phyloP scores from a whole-genome alignment of 2,797 vertebrate genomes.

The Amphiprion clarkii region DNA sequence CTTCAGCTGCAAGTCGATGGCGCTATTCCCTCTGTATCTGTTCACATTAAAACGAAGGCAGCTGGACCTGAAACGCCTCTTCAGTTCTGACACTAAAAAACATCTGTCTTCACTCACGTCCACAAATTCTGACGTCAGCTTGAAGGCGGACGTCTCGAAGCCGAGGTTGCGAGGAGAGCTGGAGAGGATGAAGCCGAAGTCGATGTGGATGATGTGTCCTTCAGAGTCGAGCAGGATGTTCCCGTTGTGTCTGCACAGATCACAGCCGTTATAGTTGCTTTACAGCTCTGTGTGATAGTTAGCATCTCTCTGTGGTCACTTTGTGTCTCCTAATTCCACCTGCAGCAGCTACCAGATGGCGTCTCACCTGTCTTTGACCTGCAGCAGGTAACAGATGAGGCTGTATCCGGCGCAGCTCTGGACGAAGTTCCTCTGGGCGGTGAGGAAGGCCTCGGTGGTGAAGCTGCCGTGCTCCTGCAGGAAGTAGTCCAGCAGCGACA shows the following conservation, averaged over 20 bases:
- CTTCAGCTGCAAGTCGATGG: background rate
- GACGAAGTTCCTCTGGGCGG: conserved; percentile 94
- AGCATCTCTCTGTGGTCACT: background rate
- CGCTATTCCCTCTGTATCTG: no score
- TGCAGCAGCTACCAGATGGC: no score
- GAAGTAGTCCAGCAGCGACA: conserved; percentile 94
- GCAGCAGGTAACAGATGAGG: conserved; percentile 96
- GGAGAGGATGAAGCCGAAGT: conserved; percentile 98
- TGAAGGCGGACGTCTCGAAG: conserved; percentile 97
- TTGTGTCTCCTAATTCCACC: background rate
- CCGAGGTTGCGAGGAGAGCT: conserved; percentile 94
- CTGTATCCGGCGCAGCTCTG: conserved; percentile 96
- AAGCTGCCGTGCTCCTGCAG: conserved; percentile 93
- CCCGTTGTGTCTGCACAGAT: conserved; percentile 90
- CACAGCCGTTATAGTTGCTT: background rate
- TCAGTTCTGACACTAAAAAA: no score
- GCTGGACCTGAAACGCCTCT: no score
- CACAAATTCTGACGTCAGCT: conserved; percentile 94
- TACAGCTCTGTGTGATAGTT: no score
- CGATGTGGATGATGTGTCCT: conserved; percentile 98
- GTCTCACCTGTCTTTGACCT: conserved; percentile 95
- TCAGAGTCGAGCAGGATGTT: conserved; percentile 95
- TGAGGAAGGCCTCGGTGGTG: conserved; percentile 94
- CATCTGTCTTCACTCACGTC: conserved; percentile 85
- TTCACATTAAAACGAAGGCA: no score